A percentile compares a stretch with the other conserved stretches of the same genome.
phyloP scores from a whole-genome alignment of 2,888 invertebrate species.

The Coenonympha glycerion region DNA sequence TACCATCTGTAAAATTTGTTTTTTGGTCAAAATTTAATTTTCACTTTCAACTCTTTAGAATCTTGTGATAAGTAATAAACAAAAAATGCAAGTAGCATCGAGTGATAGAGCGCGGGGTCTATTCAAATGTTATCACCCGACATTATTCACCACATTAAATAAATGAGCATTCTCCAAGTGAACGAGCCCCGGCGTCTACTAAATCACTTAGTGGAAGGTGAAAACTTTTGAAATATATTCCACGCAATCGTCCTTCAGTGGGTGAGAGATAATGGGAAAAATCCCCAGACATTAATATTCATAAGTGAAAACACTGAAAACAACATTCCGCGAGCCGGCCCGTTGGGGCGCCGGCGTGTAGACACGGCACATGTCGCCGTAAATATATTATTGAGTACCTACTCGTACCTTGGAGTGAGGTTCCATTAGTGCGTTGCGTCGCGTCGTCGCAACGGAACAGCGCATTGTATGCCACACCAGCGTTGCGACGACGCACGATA shows the following conservation, averaged over 20 bases:
- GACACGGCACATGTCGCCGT: slow-evolving; percentile 14
- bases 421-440: no score
- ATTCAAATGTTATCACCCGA: slow-evolving; percentile 11
- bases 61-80: slow-evolving; percentile 1
- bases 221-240: slow-evolving; percentile 52
- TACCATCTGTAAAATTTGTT: no score
- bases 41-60: no score
- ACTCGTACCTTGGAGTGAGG: not conserved
- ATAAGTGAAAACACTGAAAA: slow-evolving; percentile 44
- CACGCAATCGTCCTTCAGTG: slow-evolving; percentile 40
- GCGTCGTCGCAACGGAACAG: no score
- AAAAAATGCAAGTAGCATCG: not conserved
- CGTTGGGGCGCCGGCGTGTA: slow-evolving; percentile 11
- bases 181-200: slow-evolving; percentile 25
- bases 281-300: slow-evolving; percentile 54
- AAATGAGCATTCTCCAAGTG: slow-evolving; percentile 17
- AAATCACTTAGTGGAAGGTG: slow-evolving; percentile 37
- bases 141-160: slow-evolving; percentile 21
- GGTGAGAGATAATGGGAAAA: slow-evolving; percentile 51
- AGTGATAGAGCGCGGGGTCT: slow-evolving; percentile 4
- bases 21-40: no score
- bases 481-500: no score
- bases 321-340: slow-evolving; percentile 20
- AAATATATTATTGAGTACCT: slow-evolving; percentile 12
- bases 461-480: no score